A percentile compares a stretch with the other conserved stretches of the same genome.
These are phyloP conservation scores for Horisme vitalbata DNA, from an alignment of 2,888 invertebrate species.

Conservation along the genomic window DNA sequence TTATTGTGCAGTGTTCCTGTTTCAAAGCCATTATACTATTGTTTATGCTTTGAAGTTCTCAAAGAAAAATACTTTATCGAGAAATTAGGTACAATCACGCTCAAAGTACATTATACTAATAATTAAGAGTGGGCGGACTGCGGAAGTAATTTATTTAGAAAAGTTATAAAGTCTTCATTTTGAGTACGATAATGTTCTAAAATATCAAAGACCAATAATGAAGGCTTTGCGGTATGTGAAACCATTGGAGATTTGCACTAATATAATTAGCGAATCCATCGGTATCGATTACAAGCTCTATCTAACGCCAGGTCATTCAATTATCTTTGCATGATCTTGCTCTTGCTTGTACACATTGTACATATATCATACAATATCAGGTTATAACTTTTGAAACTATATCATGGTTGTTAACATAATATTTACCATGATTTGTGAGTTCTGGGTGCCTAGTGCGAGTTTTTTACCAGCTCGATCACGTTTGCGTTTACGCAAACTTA, in stretches of 20 bases:
- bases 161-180: neutral
- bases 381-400: too few species aligned
- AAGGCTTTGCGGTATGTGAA: neutral
- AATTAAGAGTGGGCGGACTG: neutral
- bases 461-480: too few species aligned
- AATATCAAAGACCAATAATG: neutral
- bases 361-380: too few species aligned
- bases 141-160: neutral
- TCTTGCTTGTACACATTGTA: too few species aligned
- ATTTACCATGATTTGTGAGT: too few species aligned
- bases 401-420: too few species aligned
- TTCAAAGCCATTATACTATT: constrained; percentile 15
- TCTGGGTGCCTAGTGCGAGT: too few species aligned
- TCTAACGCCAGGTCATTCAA: constrained; percentile 10
- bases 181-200: neutral
- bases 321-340: constrained; percentile 3
- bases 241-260: neutral
- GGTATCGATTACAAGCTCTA: constrained; percentile 4
- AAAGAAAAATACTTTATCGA: constrained; percentile 6
- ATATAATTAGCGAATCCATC: neutral
- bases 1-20: constrained; percentile 17
- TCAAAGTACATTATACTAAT: constrained; percentile 8
- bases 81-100: constrained; percentile 20
- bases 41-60: constrained; percentile 16
- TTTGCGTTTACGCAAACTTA: too few species aligned